phyloP scores from a whole-genome alignment of 2,797 vertebrate genomes.

The Scolopax rusticola region DNA sequence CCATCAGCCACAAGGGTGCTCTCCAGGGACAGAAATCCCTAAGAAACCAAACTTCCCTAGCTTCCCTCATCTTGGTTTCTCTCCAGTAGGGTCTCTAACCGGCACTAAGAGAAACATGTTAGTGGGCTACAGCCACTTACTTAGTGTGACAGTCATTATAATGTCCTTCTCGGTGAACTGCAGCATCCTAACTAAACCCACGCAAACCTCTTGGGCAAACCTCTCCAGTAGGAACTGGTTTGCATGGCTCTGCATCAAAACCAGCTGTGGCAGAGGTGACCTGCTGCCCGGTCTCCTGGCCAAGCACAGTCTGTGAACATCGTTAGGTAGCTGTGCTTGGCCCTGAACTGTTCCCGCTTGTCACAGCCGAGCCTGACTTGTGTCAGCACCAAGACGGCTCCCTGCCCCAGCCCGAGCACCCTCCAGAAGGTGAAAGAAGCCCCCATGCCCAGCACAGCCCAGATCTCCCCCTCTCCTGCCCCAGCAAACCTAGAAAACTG shows the following conservation, averaged over 20 bases:
- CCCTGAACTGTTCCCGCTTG: background rate
- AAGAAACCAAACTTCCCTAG: background rate
- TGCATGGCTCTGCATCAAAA: background rate
- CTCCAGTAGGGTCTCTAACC: background rate
- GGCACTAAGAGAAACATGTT: background rate
- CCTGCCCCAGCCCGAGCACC: background rate
- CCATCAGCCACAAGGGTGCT: background rate
- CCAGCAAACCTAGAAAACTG: background rate
- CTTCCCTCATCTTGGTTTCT: background rate
- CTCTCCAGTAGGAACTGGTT: background rate
- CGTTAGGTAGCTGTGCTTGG: background rate
- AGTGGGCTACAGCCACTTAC: background rate
- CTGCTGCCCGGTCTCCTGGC: background rate
- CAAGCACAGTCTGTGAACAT: background rate
- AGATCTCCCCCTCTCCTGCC: background rate
- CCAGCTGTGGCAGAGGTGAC: background rate
- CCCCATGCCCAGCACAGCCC: background rate
- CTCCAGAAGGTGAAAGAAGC: background rate
- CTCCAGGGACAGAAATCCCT: background rate
- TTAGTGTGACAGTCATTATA: background rate
- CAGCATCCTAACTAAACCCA: background rate
- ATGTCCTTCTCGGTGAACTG: background rate
- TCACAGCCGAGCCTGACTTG: background rate
- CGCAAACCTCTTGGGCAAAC: background rate
- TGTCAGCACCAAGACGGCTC: rapidly evolving